A percentile compares a stretch with the other conserved stretches of the same genome.
These are phyloP conservation scores for Python bivittatus DNA, from an alignment of 2,113 vertebrate species.

Conservation along the genomic window DNA sequence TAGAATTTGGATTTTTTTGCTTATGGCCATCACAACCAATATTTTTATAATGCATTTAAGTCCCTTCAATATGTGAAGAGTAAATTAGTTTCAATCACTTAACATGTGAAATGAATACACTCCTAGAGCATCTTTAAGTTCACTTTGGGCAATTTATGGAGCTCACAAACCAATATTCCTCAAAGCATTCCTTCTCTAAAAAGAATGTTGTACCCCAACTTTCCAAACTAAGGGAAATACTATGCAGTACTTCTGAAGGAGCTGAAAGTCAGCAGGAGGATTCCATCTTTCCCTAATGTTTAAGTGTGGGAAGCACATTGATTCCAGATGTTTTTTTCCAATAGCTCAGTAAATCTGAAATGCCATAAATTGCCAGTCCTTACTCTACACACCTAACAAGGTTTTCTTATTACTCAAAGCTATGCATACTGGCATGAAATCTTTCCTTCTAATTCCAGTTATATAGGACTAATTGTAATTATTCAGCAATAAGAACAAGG, in stretches of 20 bases:
- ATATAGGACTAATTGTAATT: neutral
- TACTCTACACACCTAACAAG: neutral
- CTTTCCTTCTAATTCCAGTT: neutral
- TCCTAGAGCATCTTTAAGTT: neutral
- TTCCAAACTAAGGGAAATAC: neutral
- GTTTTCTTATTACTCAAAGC: neutral
- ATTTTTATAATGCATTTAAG: neutral
- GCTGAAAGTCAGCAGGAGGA: neutral
- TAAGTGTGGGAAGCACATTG: neutral
- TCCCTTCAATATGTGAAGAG: neutral
- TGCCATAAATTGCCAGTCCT: neutral
- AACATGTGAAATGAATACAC: neutral
- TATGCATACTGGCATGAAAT: neutral
- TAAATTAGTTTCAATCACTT: neutral
- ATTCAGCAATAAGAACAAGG: neutral
- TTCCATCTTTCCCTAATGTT: neutral
- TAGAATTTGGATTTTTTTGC: neutral
- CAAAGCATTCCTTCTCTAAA: neutral
- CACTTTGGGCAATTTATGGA: neutral
- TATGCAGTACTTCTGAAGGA: neutral
- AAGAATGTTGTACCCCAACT: neutral
- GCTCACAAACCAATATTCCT: neutral
- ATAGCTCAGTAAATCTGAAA: neutral
- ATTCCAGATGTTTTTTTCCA: neutral
- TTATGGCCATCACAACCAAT: neutral